phyloP scores from a whole-genome alignment of 2,888 invertebrate genomes.

The Iphiclides podalirius region DNA sequence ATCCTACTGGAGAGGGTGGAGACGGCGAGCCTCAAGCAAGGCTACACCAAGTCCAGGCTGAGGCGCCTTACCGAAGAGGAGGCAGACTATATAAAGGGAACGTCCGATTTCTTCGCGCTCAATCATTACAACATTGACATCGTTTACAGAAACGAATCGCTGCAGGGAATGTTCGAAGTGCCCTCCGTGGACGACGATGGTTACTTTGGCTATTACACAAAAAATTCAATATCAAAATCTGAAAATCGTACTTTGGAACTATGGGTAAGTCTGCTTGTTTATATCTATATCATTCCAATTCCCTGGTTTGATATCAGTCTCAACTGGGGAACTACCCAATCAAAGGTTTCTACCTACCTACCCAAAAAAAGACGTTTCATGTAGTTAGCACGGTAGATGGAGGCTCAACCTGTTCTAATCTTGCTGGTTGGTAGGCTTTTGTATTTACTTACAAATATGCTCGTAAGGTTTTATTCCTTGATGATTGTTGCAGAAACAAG shows the following conservation, averaged over 20 bases:
- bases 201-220: conserved; percentile 22
- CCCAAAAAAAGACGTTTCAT: too few species aligned
- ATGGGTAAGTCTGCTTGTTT: not conserved
- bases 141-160: conserved; percentile 30
- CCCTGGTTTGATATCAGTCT: too few species aligned
- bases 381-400: too few species aligned
- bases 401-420: not conserved
- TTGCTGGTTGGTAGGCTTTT: not conserved
- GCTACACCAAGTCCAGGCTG: conserved; percentile 54
- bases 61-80: conserved; percentile 59
- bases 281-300: too few species aligned
- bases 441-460: too few species aligned
- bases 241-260: not conserved
- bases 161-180: conserved; percentile 19
- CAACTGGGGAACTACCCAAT: too few species aligned
- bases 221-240: not conserved
- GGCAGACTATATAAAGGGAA: conserved; percentile 39
- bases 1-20: conserved; percentile 76
- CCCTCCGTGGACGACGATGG: conserved; percentile 28
- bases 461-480: too few species aligned
- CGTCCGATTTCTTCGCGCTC: conserved; percentile 58
- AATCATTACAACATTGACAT: conserved; percentile 81
- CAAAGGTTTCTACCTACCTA: too few species aligned
- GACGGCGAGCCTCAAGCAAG: conserved; percentile 68
- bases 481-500: too few species aligned